Base-by-base conservation (phyloP, 2,113 vertebrate species). In the Channa argus region DNA sequence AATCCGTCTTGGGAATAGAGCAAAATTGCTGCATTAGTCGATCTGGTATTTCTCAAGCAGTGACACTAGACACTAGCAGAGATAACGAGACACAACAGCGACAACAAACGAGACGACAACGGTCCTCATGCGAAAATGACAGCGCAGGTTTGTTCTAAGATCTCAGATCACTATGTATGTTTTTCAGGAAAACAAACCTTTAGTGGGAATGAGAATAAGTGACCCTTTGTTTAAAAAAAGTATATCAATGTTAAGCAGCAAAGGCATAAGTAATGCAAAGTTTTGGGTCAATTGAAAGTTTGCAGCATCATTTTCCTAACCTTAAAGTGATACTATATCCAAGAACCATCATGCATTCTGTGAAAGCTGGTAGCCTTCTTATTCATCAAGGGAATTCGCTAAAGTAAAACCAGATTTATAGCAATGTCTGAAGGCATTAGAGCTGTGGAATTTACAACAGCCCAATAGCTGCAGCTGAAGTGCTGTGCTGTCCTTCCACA, bases 31-130 rank as follows among this genome's bases (percentile, higher is more conserved):
- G 5, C 50, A 24, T 50, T 49, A 36, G 45, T 12, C 69, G 44
- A 56, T 56, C 45, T 37, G 8, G 59, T 5, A 50, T 49, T 51
- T 13, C 6, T 62, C 11, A 56, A 39, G n/a, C 44, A 56, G 71
- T 64, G 7, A 8, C 11, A 13, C 6, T 41, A 46, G 49, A 10
- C n/a, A 24, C 24, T 24, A 43, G 43, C 43, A 46, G 56, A 46
- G 14, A 46, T 2, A 3, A 34, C 24, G 24, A 14, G 52, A 36
- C 15, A 43, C 24, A 44, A 36, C 12, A 36, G 24, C 15, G 53
- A 58, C 37, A 36, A 56, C 15, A 36, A 50, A 61, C 5, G n/a
- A 12, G 8, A 7, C 8, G 4, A 37, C 1, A 4, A 11, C 15
- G 13, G 56, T n/a, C 47, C 46, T 37, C 49, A 12, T 2, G 10